Evolutionary conservation across 1,140 invertebrate genomes (phyloP), one percentile per base, ranked within the genome.

Genomic region (Zophobas morio): DNA sequence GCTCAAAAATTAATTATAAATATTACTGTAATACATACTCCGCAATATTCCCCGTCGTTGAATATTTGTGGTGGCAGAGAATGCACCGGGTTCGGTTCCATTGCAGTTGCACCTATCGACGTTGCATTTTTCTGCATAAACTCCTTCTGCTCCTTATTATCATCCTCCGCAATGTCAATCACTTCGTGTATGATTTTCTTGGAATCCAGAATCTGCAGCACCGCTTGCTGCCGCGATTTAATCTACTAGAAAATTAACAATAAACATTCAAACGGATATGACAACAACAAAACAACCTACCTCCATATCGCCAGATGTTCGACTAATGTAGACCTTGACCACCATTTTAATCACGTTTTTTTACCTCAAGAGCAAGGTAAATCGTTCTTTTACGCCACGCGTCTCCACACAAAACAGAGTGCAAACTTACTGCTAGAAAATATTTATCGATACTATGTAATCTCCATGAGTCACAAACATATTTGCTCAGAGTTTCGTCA

Each of bases 91-190:
- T 85, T 88, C 35, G 87, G 86, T 79, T 92, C 92, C 80, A 90
- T 89, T 8, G 91, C 90, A 53, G 91, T 92, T 66, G 89, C 92
- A 36, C 93, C 93, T 84, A 92, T 93, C 63, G 93, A 90, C 81
- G 93, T 96, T 75, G 94, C 92, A 85, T 96, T 95, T 80, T 91
- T 91, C 86, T 97, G 94, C 96, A 99, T 98, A 84, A 96, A 96
- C 82, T 96, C 95, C 87, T 96, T 96, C 57, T 96, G 93, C 66
- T 91, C 88, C 87, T 98, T 96, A 85, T 93, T 93, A 42, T 93
- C 94, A 32, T 96, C 96, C 86, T 98, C 96, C 42, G 96, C 94
- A 82, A 99, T 98, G 86, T 99, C 97, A 81, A 98, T 93, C 32
- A 92, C 88, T 86, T 96, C 92, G 87, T 96, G 97, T 77, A 93